phyloP scores from a whole-genome alignment of 2,113 vertebrate species.

The Serinus canaria region DNA sequence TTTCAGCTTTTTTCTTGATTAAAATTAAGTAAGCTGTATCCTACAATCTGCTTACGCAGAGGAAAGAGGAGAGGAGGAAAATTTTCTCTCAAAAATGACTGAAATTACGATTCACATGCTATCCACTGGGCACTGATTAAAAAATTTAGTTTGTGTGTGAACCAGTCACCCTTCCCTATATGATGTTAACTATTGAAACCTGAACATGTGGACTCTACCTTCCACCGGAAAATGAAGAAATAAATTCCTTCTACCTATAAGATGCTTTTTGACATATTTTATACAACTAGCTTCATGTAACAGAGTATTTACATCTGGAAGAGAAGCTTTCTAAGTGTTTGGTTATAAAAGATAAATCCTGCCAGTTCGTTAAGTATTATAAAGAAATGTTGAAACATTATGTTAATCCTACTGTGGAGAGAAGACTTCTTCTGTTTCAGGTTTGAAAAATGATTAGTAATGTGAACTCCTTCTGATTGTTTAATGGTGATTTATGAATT shows the following conservation, averaged over 20 bases:
- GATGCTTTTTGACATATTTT: not conserved
- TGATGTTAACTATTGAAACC: not conserved
- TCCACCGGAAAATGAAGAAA: not conserved
- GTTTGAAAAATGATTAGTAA: not conserved
- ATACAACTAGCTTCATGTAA: not conserved
- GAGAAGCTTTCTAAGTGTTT: not conserved
- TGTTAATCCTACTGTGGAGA: not conserved
- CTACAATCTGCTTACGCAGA: not conserved
- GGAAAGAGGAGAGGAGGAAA: fast-evolving
- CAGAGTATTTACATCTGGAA: not conserved
- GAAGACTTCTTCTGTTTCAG: not conserved
- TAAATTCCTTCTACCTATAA: not conserved
- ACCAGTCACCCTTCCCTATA: not conserved
- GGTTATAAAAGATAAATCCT: conserved; percentile 24
- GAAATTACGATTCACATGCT: not conserved
- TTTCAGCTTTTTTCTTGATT: not conserved
- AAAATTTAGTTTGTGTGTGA: not conserved
- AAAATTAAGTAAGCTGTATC: not conserved
- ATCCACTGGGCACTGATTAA: not conserved
- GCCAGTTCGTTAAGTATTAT: not conserved
- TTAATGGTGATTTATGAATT: not conserved
- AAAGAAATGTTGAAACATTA: not conserved
- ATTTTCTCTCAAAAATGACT: not conserved
- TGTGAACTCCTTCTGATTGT: not conserved
- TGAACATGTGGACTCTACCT: not conserved